phyloP scores from a whole-genome alignment of 2,797 vertebrate species.

The Acropternis orthonyx region DNA sequence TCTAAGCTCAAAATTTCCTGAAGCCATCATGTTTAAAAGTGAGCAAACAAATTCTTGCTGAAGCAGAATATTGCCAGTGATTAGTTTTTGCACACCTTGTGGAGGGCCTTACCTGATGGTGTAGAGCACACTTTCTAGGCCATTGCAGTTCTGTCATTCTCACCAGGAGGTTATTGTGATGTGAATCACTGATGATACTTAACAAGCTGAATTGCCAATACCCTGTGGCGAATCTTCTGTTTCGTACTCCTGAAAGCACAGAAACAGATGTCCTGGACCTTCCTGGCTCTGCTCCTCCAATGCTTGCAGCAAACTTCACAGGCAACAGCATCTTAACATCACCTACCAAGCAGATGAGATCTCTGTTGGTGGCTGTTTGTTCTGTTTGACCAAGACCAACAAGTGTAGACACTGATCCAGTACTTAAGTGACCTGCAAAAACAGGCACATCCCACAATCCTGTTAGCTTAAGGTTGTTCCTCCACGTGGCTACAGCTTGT shows the following conservation, averaged over 20 bases:
- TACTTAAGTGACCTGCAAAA: not conserved
- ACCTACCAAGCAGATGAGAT: not conserved
- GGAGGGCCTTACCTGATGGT: not conserved
- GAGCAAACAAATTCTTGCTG: not conserved
- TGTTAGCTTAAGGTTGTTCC: not conserved
- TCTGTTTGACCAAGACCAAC: not conserved
- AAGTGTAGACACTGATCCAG: not conserved
- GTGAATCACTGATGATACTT: not conserved
- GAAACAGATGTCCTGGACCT: not conserved
- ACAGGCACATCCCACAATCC: not conserved
- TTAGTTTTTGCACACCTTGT: not conserved
- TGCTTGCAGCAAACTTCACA: not conserved
- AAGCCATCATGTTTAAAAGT: not conserved
- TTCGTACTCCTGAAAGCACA: not conserved
- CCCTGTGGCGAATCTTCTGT: not conserved
- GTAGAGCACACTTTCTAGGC: not conserved
- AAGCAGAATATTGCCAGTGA: not conserved
- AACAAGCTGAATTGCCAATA: not conserved
- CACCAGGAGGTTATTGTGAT: not conserved
- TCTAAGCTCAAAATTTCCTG: not conserved
- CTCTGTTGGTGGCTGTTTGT: not conserved
- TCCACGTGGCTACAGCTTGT: accelerated
- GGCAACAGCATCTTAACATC: not conserved
- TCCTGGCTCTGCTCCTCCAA: not conserved
- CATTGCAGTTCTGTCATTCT: not conserved